Base-by-base conservation (phyloP, 2,797 vertebrate genomes). In the Pantherophis alleghaniensis region DNA sequence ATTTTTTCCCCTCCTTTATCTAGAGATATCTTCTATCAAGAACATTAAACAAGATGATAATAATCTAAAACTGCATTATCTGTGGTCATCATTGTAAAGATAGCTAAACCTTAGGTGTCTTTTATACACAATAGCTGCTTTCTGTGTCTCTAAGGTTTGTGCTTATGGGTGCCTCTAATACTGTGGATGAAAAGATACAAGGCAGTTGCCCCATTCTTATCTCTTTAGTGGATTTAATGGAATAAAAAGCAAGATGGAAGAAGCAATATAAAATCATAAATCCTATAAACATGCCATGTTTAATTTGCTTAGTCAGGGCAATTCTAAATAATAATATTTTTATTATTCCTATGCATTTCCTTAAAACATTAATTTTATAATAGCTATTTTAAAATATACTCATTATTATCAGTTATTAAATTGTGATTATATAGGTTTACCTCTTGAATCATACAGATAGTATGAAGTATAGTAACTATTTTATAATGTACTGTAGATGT, bases 401-500 rank as follows among this genome's bases (percentile, higher is more conserved):
- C 63, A n/a, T 66, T 66, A n/a, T 66, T 66, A n/a, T n/a, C 2
- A 66, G 28, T 66, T 93, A 96, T 24, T 89, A 16, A 94, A 88
- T 91, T 93, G 94, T 9, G 37, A 53, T 95, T 94, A 95, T 95
- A 96, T 94, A 86, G 79, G 9, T 3, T 57, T 14, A 90, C 28
- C 56, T 94, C 86, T 94, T 94, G 89, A 95, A 95, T 94, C 26
- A 91, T 90, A 93, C 88, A 88, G 7, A 92, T 90, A 88, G 3
- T 86, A 90, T 95, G 74, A 90, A 86, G 93, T 93, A 22, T 90
- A 79, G 91, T 92, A 63, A 37, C 83, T 89, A 96, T 96, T 96
- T 96, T 95, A 94, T 91, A 88, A 93, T 93, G 93, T 93, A 93
- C 90, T 91, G 83, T 28, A 83, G 79, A 88, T 37, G 59, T 60